Evolutionary conservation across 2,888 invertebrate genomes (phyloP).

Genomic region (Scaptomyza flava): DNA sequence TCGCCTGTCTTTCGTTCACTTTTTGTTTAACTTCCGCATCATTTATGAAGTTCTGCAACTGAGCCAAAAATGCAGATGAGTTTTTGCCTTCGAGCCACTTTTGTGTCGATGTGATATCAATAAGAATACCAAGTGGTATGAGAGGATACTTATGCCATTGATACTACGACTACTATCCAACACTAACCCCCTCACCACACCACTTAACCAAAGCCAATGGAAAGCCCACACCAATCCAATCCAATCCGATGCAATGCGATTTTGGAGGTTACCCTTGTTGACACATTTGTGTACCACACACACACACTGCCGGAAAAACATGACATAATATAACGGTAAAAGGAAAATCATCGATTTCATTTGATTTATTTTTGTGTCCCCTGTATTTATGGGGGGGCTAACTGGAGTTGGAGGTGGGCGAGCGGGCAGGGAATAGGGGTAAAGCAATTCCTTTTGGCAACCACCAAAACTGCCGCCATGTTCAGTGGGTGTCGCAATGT

Average conservation of each 20-base stretch:
- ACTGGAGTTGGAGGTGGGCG: background rate
- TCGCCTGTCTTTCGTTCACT: background rate
- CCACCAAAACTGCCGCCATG: conserved; percentile 50
- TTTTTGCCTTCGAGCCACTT: conserved; percentile 18
- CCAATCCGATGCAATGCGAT: conserved; percentile 19
- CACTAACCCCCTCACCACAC: too few species aligned
- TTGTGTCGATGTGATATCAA: conserved; percentile 21
- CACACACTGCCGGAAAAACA: conserved; percentile 59
- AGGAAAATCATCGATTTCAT: conserved; percentile 79
- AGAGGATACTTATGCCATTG: conserved; percentile 22
- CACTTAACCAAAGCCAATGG: background rate
- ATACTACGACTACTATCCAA: background rate
- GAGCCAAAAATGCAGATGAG: conserved; percentile 60
- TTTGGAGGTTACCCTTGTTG: conserved; percentile 50
- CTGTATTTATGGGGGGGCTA: conserved; percentile 1
- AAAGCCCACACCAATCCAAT: conserved; percentile 19
- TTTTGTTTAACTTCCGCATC: conserved; percentile 57
- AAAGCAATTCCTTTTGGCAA: conserved; percentile 45
- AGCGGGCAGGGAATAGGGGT: background rate
- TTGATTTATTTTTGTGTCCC: conserved; percentile 69
- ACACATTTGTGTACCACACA: conserved; percentile 28
- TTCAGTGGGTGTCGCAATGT: conserved; percentile 40
- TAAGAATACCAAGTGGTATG: conserved; percentile 20
- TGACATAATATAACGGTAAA: conserved; percentile 79
- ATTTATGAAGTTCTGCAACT: conserved; percentile 61